Evolutionary conservation across 2,888 invertebrate genomes (phyloP), one percentile per base, ranked within the genome.

Genomic region (Choristoneura rosaceana): DNA sequence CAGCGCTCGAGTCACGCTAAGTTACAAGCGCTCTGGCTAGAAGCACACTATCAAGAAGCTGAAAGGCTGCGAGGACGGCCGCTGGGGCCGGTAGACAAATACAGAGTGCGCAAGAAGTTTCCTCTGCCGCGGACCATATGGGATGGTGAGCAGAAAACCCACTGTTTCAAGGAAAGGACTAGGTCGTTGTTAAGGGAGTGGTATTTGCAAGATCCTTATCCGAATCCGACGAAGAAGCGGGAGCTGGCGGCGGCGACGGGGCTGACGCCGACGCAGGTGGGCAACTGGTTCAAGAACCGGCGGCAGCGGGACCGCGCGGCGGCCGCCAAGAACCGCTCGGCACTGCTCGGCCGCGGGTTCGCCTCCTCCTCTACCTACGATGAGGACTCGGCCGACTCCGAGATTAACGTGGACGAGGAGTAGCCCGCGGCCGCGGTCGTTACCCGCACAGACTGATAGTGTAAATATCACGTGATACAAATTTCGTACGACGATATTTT

Each of bases 101-200:
- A 96, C 89, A 93, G 96, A 76, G 99, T 99, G 70, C 96, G 99
- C 75, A 97, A 99, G 95, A 99, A 99, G 96, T 99, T 99, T 90
- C 99, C 99, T 33, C 94, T 99, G 84, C 99, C 99, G 69, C 95
- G 99, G 81, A 99, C 99, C 75, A 99, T 99, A 85, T 99, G 99
- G 99, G 99, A 99, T 91, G 99, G 99, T 74, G 99, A 99, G 90
- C 99, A 99, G 94, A 99, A 99, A 80, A 99, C 98, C 88, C 99
- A 99, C 93, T 99, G 99, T 93, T 99, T 99, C 95, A 99, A 99
- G 92, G 98, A 99, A 94, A 95, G 99, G 77, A 99, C 99, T 86
- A 94, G 99, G 80, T 98, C 98, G 82, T 95, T 99, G 79, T 95
- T 99, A 78, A 95, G 99, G 76, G 99, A 99, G 95, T 99, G 99